Percentiles rank a stretch among this genome's conserved stretches.
phyloP scores from a whole-genome alignment of 2,888 invertebrate species.

The Epirrhoe alternata region DNA sequence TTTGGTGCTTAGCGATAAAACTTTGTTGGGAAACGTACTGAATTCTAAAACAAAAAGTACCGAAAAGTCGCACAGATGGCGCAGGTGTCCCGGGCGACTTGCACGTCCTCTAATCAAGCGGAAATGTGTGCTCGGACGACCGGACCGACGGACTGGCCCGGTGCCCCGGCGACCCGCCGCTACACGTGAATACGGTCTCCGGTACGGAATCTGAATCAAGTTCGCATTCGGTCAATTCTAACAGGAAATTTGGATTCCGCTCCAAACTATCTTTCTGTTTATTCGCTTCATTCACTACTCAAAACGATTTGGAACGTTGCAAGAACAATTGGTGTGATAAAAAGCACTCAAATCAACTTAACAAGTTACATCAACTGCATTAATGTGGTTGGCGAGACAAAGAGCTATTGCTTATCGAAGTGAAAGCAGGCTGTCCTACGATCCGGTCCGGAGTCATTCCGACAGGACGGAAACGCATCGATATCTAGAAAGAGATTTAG shows the following conservation, averaged over 20 bases:
- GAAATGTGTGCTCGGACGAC: conserved; percentile 76
- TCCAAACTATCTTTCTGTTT: conserved; percentile 57
- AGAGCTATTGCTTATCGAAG: conserved; percentile 73
- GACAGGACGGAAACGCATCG: conserved; percentile 40
- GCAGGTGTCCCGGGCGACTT: conserved; percentile 74
- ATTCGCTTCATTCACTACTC: conserved; percentile 52
- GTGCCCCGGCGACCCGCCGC: conserved; percentile 55
- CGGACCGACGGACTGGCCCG: conserved; percentile 51
- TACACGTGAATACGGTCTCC: conserved; percentile 58
- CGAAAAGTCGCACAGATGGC: conserved; percentile 73
- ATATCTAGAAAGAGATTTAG: conserved; percentile 41
- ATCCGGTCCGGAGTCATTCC: conserved; percentile 41
- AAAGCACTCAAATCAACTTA: conserved; percentile 72
- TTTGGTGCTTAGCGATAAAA: conserved; percentile 69
- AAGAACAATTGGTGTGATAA: conserved; percentile 58
- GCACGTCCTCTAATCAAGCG: conserved; percentile 80
- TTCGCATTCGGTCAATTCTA: conserved; percentile 61
- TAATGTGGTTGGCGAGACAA: conserved; percentile 76
- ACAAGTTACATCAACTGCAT: conserved; percentile 74
- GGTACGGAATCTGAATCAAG: conserved; percentile 62
- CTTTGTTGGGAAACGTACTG: conserved; percentile 63
- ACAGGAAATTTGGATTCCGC: conserved; percentile 62
- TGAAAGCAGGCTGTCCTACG: conserved; percentile 65
- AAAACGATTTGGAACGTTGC: conserved; percentile 38
- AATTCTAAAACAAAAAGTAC: conserved; percentile 75